phyloP scores from a whole-genome alignment of 1,140 invertebrate genomes.

The Hirudo medicinalis region DNA sequence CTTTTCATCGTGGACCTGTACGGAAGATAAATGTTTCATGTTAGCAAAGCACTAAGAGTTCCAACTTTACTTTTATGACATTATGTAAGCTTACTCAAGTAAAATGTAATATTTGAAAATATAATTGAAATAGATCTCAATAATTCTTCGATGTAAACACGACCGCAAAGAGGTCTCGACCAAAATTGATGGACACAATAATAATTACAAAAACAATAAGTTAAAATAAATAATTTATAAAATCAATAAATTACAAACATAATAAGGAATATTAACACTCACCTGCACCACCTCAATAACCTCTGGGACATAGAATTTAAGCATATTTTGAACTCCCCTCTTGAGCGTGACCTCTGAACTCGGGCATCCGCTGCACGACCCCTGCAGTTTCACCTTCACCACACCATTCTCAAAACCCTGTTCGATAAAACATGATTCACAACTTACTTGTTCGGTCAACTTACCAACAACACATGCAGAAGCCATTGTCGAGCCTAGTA shows the following conservation, averaged over 20 bases:
- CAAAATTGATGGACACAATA: background rate
- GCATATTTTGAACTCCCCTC: conserved; percentile 98
- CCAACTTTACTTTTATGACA: background rate
- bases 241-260: background rate
- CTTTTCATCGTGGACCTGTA: conserved; percentile 14
- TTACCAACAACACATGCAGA: background rate
- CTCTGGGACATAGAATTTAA: conserved; percentile 99
- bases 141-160: too few species aligned
- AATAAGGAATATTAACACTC: background rate
- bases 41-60: background rate
- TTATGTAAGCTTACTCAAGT: background rate
- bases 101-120: background rate
- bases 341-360: conserved; percentile 94
- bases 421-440: conserved; percentile 4
- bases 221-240: background rate
- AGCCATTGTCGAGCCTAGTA: background rate
- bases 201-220: background rate
- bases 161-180: background rate
- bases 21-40: background rate
- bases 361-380: conserved; percentile 92
- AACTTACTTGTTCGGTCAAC: background rate
- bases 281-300: conserved; percentile 48
- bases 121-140: background rate
- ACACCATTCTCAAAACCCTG: conserved; percentile 65
- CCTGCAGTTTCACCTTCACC: conserved; percentile 75